Conservation (phyloP, 2,888 invertebrate species). For the Scaptomyza polygonia region DNA sequence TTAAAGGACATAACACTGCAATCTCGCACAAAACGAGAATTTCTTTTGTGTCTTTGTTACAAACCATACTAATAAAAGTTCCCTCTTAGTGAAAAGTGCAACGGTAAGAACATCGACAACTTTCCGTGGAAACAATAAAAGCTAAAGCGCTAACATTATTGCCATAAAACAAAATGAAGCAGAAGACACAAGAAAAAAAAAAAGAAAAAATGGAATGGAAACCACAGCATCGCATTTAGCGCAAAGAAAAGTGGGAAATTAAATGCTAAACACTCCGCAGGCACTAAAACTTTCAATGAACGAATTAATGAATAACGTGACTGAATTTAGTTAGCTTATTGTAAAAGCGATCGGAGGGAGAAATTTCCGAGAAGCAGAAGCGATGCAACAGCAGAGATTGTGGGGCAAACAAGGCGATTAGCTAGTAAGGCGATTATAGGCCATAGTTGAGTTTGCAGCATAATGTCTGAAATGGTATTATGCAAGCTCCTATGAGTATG, state of each 20-base stretch:
- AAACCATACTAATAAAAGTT: constrained; percentile 32
- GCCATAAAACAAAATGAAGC: not conserved
- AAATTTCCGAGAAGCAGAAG: not conserved
- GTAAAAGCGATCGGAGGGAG: not conserved
- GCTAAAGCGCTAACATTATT: not conserved
- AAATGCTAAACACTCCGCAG: constrained; percentile 11
- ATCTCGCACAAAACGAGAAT: not conserved
- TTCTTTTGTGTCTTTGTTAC: constrained; percentile 2
- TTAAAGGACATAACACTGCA: not conserved
- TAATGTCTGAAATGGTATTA: constrained; percentile 3
- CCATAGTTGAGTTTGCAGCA: constrained; percentile 4
- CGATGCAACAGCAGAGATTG: not conserved
- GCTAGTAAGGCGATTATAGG: constrained; percentile 6
- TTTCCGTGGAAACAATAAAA: constrained; percentile 28
- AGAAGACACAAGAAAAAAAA: constrained; percentile 5
- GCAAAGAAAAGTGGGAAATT: constrained; percentile 11
- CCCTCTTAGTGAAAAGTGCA: constrained; percentile 19
- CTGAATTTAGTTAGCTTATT: not conserved
- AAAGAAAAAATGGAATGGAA: no score
- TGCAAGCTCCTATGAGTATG: constrained; percentile 7
- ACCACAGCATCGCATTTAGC: constrained; percentile 27
- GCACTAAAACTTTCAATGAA: constrained; percentile 24
- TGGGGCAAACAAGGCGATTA: constrained; percentile 19
- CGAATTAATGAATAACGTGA: constrained; percentile 29
- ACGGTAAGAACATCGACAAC: constrained; percentile 5